phyloP scores from a whole-genome alignment of 2,888 invertebrate species.

The Campoplex nolae region DNA sequence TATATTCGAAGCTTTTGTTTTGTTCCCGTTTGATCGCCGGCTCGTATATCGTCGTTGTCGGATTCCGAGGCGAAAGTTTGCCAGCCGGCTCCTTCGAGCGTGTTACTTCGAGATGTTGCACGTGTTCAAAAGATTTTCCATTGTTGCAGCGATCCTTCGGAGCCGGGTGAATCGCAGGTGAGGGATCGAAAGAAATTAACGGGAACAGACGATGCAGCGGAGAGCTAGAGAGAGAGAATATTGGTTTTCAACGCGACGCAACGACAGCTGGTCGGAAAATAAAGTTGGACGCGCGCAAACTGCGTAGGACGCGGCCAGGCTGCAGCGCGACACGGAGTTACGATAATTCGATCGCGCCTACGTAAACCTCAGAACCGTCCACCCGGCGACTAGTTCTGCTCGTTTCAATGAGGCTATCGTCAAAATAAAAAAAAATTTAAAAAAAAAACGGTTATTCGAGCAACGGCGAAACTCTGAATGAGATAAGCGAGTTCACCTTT shows the following conservation, averaged over 20 bases:
- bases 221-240: not conserved
- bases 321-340: not conserved
- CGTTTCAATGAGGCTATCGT: not conserved
- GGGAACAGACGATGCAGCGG: not conserved
- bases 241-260: not conserved
- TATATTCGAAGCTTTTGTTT: conserved; percentile 33
- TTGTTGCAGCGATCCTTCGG: not conserved
- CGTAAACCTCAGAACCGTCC: not conserved
- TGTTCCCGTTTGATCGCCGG: not conserved
- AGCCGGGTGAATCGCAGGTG: not conserved
- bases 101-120: not conserved
- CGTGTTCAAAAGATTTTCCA: not conserved
- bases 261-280: not conserved
- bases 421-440: not conserved
- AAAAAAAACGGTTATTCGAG: not conserved
- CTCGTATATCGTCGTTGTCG: conserved; percentile 7
- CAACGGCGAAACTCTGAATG: not conserved
- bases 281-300: not conserved
- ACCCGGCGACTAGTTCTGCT: not conserved
- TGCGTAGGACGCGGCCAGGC: not conserved
- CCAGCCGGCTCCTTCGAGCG: not conserved
- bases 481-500: not conserved
- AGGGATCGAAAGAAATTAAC: not conserved
- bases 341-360: not conserved
- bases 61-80: not conserved